A percentile compares a stretch with the other conserved stretches of the same genome.
Conservation (phyloP, 2,888 invertebrate genomes). For the Augochlorella aurata region DNA sequence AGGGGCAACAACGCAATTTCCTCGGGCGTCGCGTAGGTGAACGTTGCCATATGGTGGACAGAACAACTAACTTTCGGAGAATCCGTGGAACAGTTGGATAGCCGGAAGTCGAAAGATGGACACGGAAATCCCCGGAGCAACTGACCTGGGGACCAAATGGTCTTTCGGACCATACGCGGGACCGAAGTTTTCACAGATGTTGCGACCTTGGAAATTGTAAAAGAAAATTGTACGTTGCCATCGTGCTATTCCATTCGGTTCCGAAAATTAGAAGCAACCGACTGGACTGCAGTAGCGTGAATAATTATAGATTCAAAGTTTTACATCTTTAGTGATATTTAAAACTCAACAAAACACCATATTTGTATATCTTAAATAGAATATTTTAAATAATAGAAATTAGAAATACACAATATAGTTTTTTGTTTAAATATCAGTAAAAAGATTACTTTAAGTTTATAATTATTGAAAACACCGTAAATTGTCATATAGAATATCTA, state of each 20-base stretch:
- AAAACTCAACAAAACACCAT: too few relatives aligned
- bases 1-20: conserved; percentile 65
- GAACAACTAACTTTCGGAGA: conserved; percentile 35
- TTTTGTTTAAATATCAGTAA: too few relatives aligned
- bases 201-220: not conserved
- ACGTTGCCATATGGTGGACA: conserved; percentile 64
- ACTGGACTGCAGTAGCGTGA: too few relatives aligned
- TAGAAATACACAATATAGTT: too few relatives aligned
- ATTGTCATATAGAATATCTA: too few relatives aligned
- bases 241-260: not conserved
- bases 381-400: too few relatives aligned
- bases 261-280: not conserved
- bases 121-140: conserved; percentile 12
- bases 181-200: not conserved
- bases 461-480: too few relatives aligned
- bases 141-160: not conserved
- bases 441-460: too few relatives aligned
- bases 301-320: too few relatives aligned
- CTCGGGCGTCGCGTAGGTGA: conserved; percentile 38
- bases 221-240: not conserved
- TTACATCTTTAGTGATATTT: too few relatives aligned
- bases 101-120: conserved; percentile 12
- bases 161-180: not conserved
- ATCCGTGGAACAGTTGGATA: conserved; percentile 29
- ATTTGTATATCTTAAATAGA: too few relatives aligned